These are phyloP conservation scores for Cardiocondyla obscurior DNA, from an alignment of 1,140 invertebrate genomes.

Conservation along the genomic window DNA sequence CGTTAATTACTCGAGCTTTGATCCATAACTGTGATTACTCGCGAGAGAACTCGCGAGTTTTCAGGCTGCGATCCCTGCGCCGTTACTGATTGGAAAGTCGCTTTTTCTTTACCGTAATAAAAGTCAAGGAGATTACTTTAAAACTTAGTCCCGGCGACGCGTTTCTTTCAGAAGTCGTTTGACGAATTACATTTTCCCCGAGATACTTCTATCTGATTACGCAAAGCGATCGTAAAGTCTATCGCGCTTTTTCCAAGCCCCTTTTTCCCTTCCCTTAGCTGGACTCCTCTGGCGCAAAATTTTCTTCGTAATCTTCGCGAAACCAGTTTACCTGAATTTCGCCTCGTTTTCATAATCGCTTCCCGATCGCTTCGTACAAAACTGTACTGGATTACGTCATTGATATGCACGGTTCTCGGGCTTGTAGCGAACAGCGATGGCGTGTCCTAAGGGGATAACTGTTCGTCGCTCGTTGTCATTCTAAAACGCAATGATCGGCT, in stretches of 20 bases:
- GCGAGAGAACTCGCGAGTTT: slow-evolving; percentile 14
- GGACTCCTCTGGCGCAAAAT: neutral
- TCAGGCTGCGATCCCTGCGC: slow-evolving; percentile 12
- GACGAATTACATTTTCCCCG: slow-evolving; percentile 29
- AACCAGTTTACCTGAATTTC: neutral
- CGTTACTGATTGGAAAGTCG: slow-evolving; percentile 33
- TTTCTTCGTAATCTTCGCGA: neutral
- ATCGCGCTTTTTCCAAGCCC: neutral
- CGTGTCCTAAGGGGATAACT: neutral
- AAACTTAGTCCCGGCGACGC: slow-evolving; percentile 26
- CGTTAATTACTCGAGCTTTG: slow-evolving; percentile 2
- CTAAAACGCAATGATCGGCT: neutral
- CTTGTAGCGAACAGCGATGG: neutral
- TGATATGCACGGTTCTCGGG: neutral
- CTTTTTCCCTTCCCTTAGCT: too few species aligned
- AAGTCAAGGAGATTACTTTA: slow-evolving; percentile 53
- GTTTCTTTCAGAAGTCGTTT: slow-evolving; percentile 16
- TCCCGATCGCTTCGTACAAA: neutral
- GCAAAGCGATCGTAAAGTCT: slow-evolving; percentile 16
- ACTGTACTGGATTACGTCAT: neutral
- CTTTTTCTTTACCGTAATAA: slow-evolving; percentile 12
- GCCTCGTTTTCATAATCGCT: neutral
- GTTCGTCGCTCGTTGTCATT: neutral
- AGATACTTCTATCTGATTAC: slow-evolving; percentile 38
- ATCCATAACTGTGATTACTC: neutral